Evolutionary conservation across 2,797 vertebrate species (phyloP), one percentile per base, ranked within the genome.

Genomic region (Acomys russatus): DNA sequence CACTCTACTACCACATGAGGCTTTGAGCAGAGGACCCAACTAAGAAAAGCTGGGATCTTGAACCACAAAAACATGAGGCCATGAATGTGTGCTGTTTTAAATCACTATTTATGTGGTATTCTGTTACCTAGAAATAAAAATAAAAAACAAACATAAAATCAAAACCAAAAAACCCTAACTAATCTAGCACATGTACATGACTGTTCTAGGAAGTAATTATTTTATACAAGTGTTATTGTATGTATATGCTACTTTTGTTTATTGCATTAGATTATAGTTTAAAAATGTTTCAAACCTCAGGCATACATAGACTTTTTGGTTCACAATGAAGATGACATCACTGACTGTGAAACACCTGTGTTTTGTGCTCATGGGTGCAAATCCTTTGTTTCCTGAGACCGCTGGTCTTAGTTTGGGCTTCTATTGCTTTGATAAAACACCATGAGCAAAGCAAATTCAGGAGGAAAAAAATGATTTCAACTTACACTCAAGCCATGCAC

Each of bases 261-360:
- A 89, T 79, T 96, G 11, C 15, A 11, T 89, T 78, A 73, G 76
- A 56, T 35, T 63, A 44, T 84, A 51, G 25, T 78, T 88, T 78
- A 2, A 73, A 83, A 92, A 51, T 80, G 38, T 86, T 61, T 59
- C 59, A 18, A 79, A 25, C n/a, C 64, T 78, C 17, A 88, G 77
- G 33, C 61, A 25, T 18, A 20, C 33, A 11, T 76, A 54, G 79
- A 20, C 23, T 66, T 86, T 28, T 44, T 17, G 10, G 5, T 49
- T 80, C 33, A 79, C 7, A 8, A 1, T 85, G 38, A 66, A 61
- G 49, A 77, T 90, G 35, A 38, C 51, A 18, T 30, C 7, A 22
- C 15, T 77, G 77, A 35, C 51, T 71, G 30, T 79, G 56, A 92
- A 88, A 88, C 54, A 18, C 14, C 15, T 64, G 20, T 66, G 9